Conservation (phyloP, 2,888 invertebrate species). For the Myopa tessellatipennis region DNA sequence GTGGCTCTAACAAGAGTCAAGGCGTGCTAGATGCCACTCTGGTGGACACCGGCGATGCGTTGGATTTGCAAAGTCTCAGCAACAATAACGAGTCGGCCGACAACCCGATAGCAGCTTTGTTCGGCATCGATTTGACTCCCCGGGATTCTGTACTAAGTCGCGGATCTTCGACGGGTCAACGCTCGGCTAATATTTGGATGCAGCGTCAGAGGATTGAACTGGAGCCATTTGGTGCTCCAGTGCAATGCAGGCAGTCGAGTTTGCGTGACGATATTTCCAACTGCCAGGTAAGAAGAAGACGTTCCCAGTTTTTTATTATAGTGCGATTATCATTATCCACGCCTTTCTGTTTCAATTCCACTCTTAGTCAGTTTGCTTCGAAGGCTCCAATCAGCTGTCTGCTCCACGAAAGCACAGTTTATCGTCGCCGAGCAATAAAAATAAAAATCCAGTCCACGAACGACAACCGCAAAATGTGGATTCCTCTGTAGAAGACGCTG, state of each 20-base stretch:
- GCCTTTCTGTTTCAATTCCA: background rate
- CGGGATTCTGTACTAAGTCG: slow-evolving; percentile 57
- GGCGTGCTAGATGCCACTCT: slow-evolving; percentile 46
- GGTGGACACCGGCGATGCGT: slow-evolving; percentile 54
- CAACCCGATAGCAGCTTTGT: slow-evolving; percentile 52
- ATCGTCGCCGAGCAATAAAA: background rate
- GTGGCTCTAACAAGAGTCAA: slow-evolving; percentile 58
- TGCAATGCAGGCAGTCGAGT: slow-evolving; percentile 64
- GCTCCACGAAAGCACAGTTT: slow-evolving; percentile 42
- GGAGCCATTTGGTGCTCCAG: slow-evolving; percentile 65
- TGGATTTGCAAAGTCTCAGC: slow-evolving; percentile 63
- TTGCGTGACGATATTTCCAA: slow-evolving; percentile 67
- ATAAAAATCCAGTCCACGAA: slow-evolving; percentile 2
- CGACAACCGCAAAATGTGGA: slow-evolving; percentile 42
- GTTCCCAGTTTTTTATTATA: background rate
- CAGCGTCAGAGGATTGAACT: slow-evolving; percentile 52
- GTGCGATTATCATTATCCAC: background rate
- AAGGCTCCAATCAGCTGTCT: slow-evolving; percentile 57
- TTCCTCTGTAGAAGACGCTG: slow-evolving; percentile 48
- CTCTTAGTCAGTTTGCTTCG: slow-evolving; percentile 62
- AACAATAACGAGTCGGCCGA: slow-evolving; percentile 63
- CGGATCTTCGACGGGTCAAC: slow-evolving; percentile 49
- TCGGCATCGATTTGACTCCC: slow-evolving; percentile 54
- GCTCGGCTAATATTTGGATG: slow-evolving; percentile 52
- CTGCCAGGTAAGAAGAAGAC: slow-evolving; percentile 69